Evolutionary conservation across 2,113 vertebrate species (phyloP).

Genomic region (Erythrocercus mccallii): DNA sequence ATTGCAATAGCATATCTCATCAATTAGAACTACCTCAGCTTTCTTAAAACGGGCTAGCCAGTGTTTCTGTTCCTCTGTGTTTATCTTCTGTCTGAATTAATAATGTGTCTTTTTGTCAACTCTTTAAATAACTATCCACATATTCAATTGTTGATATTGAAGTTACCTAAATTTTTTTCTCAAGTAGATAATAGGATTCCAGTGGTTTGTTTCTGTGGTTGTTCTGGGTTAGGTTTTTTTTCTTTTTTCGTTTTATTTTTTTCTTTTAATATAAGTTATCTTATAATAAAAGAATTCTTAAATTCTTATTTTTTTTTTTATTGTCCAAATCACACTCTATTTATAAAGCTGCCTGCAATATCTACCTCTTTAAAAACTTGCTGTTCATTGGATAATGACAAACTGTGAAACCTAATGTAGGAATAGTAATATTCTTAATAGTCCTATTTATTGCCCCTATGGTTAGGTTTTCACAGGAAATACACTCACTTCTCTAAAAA

Average conservation of each 20-base stretch:
- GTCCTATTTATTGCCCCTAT: background rate
- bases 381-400: background rate
- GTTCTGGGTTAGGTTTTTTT: background rate
- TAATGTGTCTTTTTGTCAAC: background rate
- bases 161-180: background rate
- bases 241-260: no score
- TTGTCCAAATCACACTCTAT: rapidly evolving
- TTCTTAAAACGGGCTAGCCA: background rate
- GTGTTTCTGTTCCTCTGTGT: background rate
- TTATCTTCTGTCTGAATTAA: background rate
- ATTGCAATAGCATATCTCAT: background rate
- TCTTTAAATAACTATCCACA: background rate
- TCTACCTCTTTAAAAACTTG: background rate
- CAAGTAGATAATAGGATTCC: background rate
- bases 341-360: background rate
- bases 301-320: background rate
- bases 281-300: background rate
- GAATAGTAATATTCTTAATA: background rate
- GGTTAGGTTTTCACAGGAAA: background rate
- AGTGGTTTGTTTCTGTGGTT: background rate
- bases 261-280: background rate
- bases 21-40: background rate
- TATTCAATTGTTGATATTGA: background rate
- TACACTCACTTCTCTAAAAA: background rate
- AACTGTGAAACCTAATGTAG: background rate